Base-by-base conservation (phyloP, 2,888 invertebrate species). In the Xestia ashworthii region DNA sequence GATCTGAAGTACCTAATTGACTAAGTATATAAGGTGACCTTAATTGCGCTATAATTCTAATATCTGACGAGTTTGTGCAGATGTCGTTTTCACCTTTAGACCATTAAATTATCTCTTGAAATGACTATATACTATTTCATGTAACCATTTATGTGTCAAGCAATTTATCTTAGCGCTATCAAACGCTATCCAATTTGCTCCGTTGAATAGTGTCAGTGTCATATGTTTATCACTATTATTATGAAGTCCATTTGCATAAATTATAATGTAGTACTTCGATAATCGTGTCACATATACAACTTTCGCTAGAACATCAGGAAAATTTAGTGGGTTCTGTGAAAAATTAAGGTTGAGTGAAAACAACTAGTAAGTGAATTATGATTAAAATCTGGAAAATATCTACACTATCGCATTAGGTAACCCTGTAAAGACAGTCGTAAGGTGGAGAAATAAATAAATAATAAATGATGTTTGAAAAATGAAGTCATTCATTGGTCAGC, bases 181-280 rank as follows among this genome's bases (percentile, higher is more conserved):
- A 70, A 71, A 79, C 62, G 64, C 55, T 62, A 75, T 80, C 71
- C 84, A 83, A 71, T 78, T 76, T 71, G 55, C 67, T 58, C 19
- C 44, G 46, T 62, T 71, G 58, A 86, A 85, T 83, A 82, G 80
- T 85, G 88, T 87, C 87, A 88, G 78, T 85, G 83, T 81, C 87
- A 85, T 68, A 68, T 50, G 71, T 70, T 48, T 80, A 80, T 80
- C 50, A 74, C 76, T 81, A 77, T 79, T 76, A 86, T 74, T 71
- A 83, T 64, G 60, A 44, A 73, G 69, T 69, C 44, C 60, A 85
- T 88, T 88, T 81, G 75, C 85, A 84, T 85, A 80, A 82, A 85
- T 80, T 81, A 74, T 58, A 68, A 73, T 76, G 38, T 76, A 68
- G 25, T 62, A 55, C 71, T 60, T 55, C 32, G 67, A 25, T 78